Base-by-base conservation (phyloP, 2,113 vertebrate genomes). In the Alethe castanea region DNA sequence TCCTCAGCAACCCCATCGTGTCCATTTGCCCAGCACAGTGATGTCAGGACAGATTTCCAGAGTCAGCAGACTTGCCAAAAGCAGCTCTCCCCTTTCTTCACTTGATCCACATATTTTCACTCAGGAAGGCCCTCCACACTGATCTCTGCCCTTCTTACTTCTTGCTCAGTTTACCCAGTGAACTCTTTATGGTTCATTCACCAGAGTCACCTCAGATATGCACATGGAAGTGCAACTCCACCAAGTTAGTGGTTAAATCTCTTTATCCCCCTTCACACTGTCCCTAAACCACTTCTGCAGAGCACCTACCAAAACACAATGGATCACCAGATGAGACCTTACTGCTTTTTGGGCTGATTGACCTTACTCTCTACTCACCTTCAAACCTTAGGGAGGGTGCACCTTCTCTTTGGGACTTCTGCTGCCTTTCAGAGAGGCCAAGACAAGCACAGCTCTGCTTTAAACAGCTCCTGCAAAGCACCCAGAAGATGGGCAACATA, bases 271-370 rank as follows among this genome's bases (percentile, higher is more conserved):
- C 53, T 80, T 42, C 61, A 52, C 6, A 17, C 19, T 62, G 31
- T 38, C 29, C 78, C 26, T 74, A 50, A 29, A 9, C 6, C 35
- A 18, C 12, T 66, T 35, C 25, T 57, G 50, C 56, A 57, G 31
- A 53, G 25, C 4, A 4, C 33, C 62, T 22, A 38, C 44, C 33
- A 77, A 35, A 90, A 60, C 31, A 38, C 18, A 42, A 6, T 0
- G 7, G 25, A 76, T 12, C 56, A 66, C 28, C 5, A 52, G 19
- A 8, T 28, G 52, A 50, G 52, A 57, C 9, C 26, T 54, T 28
- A 17, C 14, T 26, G n/a, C 36, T 67, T 45, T 73, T 78, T 1
- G 6, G 8, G 9, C 18, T 54, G 47, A 33, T 0, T 3, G 1
- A n/a, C 44, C 29, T 66, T 28, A 28, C 23, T 59, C 35, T 47